phyloP scores from a whole-genome alignment of 2,797 vertebrate species.

The Bovichtus variegatus region DNA sequence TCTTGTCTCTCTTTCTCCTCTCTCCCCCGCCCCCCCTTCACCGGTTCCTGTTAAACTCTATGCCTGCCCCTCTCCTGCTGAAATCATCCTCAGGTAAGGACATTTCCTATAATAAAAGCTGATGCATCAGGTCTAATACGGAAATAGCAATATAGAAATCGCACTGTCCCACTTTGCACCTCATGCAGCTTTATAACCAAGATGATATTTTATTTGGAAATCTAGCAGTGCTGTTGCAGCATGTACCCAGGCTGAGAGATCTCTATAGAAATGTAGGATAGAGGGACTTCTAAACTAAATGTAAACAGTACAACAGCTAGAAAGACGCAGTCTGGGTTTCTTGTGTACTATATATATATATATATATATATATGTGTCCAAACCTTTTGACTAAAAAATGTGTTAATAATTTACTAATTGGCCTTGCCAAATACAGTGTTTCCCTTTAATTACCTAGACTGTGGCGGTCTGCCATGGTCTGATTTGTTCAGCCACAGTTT shows the following conservation, averaged over 20 bases:
- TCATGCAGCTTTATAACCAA: constrained; percentile 3
- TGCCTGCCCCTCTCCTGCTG: constrained; percentile 23
- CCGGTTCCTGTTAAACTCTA: constrained; percentile 24
- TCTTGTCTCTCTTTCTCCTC: constrained; percentile 48
- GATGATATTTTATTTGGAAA: constrained; percentile 28
- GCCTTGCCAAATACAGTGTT: neutral
- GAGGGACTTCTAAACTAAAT: neutral
- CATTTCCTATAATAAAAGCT: constrained; percentile 33
- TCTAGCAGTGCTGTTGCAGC: constrained; percentile 4
- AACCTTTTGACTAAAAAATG: neutral
- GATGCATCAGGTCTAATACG: constrained; percentile 22
- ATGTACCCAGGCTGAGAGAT: neutral
- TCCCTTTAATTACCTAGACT: no score
- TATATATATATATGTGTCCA: no score
- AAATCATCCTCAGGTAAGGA: constrained; percentile 75
- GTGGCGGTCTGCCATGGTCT: no score
- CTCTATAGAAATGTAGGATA: neutral
- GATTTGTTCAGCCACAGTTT: no score
- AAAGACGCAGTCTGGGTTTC: neutral
- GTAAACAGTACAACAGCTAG: neutral
- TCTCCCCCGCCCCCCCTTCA: neutral
- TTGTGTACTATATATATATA: neutral
- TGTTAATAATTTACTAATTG: neutral
- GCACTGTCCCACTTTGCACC: constrained; percentile 24
- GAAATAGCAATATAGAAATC: constrained; percentile 31